phyloP scores from a whole-genome alignment of 2,888 invertebrate genomes.

The Venustoraphidia nigricollis region DNA sequence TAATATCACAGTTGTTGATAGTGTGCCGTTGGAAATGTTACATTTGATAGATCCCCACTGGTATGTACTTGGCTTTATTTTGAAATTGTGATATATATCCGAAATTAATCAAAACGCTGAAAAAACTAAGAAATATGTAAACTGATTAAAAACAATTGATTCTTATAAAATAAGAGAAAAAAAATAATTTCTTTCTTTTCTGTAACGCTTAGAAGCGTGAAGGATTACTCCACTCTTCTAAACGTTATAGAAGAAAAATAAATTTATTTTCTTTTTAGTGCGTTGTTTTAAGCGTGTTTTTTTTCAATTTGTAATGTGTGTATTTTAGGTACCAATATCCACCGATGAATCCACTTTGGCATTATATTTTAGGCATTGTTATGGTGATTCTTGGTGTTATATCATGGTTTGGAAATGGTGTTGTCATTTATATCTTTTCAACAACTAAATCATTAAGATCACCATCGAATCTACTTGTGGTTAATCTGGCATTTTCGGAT shows the following conservation, averaged over 20 bases:
- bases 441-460: slow-evolving; percentile 63
- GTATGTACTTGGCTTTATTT: slow-evolving; percentile 19
- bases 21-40: slow-evolving; percentile 58
- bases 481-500: slow-evolving; percentile 84
- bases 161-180: too few relatives aligned
- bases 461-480: slow-evolving; percentile 79
- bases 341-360: slow-evolving; percentile 81
- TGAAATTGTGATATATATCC: too few relatives aligned
- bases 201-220: too few relatives aligned
- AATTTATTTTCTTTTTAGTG: too few relatives aligned
- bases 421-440: slow-evolving; percentile 59
- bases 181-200: too few relatives aligned
- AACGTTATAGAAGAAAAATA: too few relatives aligned
- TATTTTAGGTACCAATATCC: slow-evolving; percentile 62
- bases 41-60: slow-evolving; percentile 65
- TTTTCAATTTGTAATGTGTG: too few relatives aligned
- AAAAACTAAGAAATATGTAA: too few relatives aligned
- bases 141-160: too few relatives aligned
- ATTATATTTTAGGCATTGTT: slow-evolving; percentile 62
- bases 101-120: too few relatives aligned
- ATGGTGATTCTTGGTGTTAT: slow-evolving; percentile 60
- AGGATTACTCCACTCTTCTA: too few relatives aligned
- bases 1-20: slow-evolving; percentile 73
- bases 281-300: too few relatives aligned
- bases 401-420: slow-evolving; percentile 54